phyloP scores from a whole-genome alignment of 2,797 vertebrate species.

The Parauchenoglanis punctatus region DNA sequence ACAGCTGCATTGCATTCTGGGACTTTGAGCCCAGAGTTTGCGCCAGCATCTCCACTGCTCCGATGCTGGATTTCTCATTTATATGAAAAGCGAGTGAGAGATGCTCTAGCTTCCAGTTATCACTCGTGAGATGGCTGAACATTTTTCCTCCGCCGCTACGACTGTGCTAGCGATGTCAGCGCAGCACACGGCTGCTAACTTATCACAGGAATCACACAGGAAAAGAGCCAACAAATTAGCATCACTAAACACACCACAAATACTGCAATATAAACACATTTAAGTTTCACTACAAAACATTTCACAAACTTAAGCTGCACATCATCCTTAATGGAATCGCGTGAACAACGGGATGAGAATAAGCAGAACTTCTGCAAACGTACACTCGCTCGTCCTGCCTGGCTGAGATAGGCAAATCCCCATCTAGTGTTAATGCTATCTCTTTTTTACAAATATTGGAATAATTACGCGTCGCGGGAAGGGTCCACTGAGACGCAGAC shows the following conservation, averaged over 20 bases:
- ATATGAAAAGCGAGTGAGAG: neutral
- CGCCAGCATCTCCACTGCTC: neutral
- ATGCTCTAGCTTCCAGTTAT: neutral
- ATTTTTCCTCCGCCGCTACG: neutral
- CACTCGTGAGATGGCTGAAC: neutral
- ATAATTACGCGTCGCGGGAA: conserved; percentile 67
- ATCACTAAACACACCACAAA: neutral
- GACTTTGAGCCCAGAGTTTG: neutral
- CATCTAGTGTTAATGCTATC: conserved; percentile 66
- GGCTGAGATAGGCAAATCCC: conserved; percentile 76
- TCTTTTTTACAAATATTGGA: conserved; percentile 75
- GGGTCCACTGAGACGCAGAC: conserved; percentile 60
- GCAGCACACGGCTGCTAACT: neutral
- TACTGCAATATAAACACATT: neutral
- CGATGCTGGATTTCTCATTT: neutral
- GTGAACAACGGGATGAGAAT: conserved; percentile 32
- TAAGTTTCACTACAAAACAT: neutral
- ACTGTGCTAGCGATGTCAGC: neutral
- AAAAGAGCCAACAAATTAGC: neutral
- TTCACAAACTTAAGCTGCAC: conserved; percentile 4
- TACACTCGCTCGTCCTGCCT: conserved; percentile 75
- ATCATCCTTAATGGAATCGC: conserved; percentile 8
- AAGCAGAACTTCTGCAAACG: neutral
- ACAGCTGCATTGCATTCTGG: neutral
- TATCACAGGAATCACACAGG: too few species aligned